phyloP scores from a whole-genome alignment of 2,113 vertebrate genomes.

The Podarcis raffonei region DNA sequence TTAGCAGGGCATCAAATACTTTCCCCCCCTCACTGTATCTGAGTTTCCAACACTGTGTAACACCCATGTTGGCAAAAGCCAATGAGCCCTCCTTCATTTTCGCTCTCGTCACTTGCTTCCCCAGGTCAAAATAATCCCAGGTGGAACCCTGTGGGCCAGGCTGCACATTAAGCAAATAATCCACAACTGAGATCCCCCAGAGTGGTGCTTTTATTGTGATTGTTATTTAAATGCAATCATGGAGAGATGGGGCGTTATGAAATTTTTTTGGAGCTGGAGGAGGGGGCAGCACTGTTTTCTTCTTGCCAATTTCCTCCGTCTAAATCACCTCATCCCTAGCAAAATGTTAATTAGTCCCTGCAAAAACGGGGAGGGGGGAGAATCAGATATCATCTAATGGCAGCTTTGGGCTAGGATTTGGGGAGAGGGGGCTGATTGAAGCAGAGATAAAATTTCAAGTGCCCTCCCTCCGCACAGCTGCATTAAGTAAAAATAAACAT shows the following conservation, averaged over 20 bases:
- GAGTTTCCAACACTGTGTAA: too few species aligned
- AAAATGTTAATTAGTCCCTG: background rate
- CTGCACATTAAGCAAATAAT: background rate
- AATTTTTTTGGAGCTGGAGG: background rate
- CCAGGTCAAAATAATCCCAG: background rate
- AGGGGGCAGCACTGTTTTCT: background rate
- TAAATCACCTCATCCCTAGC: background rate
- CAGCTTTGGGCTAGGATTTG: background rate
- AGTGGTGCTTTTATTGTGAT: background rate
- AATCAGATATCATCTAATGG: background rate
- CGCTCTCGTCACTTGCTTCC: background rate
- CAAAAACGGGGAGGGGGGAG: background rate
- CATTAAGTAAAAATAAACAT: background rate
- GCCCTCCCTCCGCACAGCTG: background rate
- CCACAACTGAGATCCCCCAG: background rate
- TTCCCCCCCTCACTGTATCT: too few species aligned
- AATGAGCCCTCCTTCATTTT: background rate
- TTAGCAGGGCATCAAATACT: too few species aligned
- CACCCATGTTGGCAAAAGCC: background rate
- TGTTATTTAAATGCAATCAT: background rate
- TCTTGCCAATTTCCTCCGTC: background rate
- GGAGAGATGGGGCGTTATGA: background rate
- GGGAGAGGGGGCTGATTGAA: background rate
- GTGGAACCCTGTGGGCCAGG: background rate
- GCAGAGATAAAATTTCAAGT: background rate